Percentiles rank a stretch among this genome's conserved stretches.
These are phyloP conservation scores for Gymnocypris eckloni DNA, from an alignment of 2,797 vertebrate genomes.

Conservation along the genomic window DNA sequence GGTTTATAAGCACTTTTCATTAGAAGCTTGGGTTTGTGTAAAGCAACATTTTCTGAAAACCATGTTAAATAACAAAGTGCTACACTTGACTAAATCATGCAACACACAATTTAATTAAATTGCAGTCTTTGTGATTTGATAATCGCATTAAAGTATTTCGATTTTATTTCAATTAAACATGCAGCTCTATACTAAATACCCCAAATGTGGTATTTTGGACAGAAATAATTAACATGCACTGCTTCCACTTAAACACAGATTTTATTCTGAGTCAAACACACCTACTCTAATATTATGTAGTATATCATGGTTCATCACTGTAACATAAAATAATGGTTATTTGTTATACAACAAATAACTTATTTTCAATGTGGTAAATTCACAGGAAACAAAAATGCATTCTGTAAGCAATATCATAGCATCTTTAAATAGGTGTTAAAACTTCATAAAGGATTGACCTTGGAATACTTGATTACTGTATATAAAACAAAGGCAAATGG, in stretches of 20 bases:
- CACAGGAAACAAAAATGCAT: not conserved
- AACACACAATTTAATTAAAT: no score
- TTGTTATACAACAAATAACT: not conserved
- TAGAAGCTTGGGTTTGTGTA: no score
- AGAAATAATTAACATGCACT: not conserved
- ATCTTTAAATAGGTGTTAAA: conserved; percentile 16
- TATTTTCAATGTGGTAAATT: not conserved
- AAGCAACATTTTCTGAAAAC: no score
- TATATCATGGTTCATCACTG: not conserved
- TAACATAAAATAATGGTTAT: conserved; percentile 10
- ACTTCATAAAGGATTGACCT: conserved; percentile 1
- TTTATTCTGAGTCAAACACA: not conserved
- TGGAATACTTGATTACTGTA: conserved; percentile 24
- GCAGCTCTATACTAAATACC: not conserved
- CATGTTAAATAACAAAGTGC: no score
- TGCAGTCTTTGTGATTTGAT: no score
- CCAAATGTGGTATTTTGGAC: not conserved
- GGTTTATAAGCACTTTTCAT: no score
- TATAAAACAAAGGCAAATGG: conserved; percentile 8
- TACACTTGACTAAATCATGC: no score
- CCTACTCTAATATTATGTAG: not conserved
- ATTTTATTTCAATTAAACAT: no score
- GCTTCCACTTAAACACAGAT: not conserved
- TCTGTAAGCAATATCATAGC: not conserved
- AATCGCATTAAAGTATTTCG: no score